These are phyloP conservation scores for Pseudorectes ferrugineus DNA, from an alignment of 2,113 vertebrate species.

Conservation along the genomic window DNA sequence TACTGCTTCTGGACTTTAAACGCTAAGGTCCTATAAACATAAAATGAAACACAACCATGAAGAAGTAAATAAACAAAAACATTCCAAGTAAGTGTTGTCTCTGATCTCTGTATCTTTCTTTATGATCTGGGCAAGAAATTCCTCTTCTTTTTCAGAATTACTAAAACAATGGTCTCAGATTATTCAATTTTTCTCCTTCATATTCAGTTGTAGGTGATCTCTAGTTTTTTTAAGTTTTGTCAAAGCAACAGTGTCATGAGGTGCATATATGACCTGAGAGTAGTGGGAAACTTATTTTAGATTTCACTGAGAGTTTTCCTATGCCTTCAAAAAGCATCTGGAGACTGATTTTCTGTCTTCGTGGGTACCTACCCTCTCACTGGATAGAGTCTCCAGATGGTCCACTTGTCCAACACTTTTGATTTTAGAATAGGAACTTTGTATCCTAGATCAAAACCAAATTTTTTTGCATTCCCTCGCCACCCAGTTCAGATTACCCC, in stretches of 20 bases:
- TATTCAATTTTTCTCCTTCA: not conserved
- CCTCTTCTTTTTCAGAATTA: not conserved
- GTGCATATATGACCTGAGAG: not conserved
- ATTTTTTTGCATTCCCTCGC: not conserved
- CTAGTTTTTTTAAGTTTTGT: not conserved
- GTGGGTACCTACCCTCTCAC: not conserved
- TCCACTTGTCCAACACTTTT: not conserved
- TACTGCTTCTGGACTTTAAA: not conserved
- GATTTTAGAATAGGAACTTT: not conserved
- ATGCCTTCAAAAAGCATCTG: not conserved
- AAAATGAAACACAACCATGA: not conserved
- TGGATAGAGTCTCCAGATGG: not conserved
- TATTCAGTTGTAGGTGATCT: not conserved
- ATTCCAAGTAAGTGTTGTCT: not conserved
- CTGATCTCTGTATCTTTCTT: not conserved
- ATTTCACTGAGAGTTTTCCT: not conserved
- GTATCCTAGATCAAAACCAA: not conserved
- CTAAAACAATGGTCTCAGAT: not conserved
- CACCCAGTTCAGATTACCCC: not conserved
- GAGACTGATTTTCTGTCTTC: not conserved
- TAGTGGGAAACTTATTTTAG: not conserved
- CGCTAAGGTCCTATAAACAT: not conserved
- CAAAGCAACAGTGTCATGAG: not conserved
- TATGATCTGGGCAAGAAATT: not conserved
- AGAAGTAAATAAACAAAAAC: not conserved